phyloP scores from a whole-genome alignment of 1,140 invertebrate species.

The Tachypleus tridentatus region DNA sequence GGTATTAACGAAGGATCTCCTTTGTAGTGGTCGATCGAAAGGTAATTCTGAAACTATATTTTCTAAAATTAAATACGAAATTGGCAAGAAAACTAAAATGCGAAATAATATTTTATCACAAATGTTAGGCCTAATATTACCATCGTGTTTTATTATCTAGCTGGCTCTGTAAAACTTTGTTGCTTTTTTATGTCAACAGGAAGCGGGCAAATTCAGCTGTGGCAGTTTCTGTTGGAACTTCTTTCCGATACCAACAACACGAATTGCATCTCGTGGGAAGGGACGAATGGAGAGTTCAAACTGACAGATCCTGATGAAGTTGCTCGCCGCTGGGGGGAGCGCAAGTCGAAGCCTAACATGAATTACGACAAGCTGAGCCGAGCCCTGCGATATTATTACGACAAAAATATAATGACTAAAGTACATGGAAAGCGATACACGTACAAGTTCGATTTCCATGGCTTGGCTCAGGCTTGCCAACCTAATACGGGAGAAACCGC shows the following conservation, averaged over 20 bases:
- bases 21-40: no score
- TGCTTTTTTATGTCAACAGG: constrained; percentile 38
- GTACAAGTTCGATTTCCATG: constrained; percentile 41
- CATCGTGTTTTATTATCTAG: no score
- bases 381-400: constrained; percentile 46
- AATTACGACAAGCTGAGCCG: constrained; percentile 49
- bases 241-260: constrained; percentile 64
- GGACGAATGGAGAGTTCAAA: constrained; percentile 43
- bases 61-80: no score
- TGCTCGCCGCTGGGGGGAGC: constrained; percentile 44
- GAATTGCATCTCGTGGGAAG: constrained; percentile 40
- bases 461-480: constrained; percentile 24
- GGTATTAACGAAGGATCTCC: no score
- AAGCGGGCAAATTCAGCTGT: constrained; percentile 91
- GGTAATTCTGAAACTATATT: no score
- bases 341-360: constrained; percentile 49
- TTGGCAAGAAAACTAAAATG: no score
- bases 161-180: no score
- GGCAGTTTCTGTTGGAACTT: constrained; percentile 91
- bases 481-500: constrained; percentile 28
- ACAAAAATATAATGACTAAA: constrained; percentile 50
- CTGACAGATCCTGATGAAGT: constrained; percentile 48
- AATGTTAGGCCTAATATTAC: no score
- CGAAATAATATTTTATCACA: no score
- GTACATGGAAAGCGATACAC: constrained; percentile 42